Evolutionary conservation across 2,113 vertebrate species (phyloP).

Genomic region (Gavia stellata): DNA sequence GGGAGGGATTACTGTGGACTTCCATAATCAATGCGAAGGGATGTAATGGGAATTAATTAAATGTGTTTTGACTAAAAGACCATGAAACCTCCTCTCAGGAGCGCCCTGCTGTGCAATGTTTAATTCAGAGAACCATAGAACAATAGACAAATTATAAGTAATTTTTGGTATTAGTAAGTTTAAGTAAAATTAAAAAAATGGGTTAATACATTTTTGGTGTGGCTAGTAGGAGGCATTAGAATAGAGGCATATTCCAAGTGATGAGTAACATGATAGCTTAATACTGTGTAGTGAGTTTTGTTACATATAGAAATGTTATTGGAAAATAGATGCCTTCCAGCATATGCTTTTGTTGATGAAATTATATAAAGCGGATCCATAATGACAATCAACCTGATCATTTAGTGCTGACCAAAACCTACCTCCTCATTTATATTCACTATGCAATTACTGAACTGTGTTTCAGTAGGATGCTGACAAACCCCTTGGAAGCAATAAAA

Average conservation of each 20-base stretch:
- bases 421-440: background rate
- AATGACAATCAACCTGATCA: background rate
- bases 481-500: conserved; percentile 31
- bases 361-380: background rate
- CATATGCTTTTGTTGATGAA: conserved; percentile 7
- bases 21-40: background rate
- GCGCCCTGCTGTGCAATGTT: background rate
- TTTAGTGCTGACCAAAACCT: conserved; percentile 11
- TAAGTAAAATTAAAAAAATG: background rate
- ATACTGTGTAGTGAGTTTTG: background rate
- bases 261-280: background rate
- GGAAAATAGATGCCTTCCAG: background rate
- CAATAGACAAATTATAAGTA: background rate
- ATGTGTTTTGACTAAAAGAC: background rate
- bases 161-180: background rate
- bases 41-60: background rate
- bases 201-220: background rate
- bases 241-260: background rate
- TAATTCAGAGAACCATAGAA: background rate
- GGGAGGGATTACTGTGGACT: background rate
- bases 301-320: background rate
- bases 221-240: background rate
- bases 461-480: conserved; percentile 5
- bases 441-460: background rate
- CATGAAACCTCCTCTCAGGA: background rate